Base-by-base conservation (phyloP, 1,140 invertebrate species). In the Zaprionus gabonicus region DNA sequence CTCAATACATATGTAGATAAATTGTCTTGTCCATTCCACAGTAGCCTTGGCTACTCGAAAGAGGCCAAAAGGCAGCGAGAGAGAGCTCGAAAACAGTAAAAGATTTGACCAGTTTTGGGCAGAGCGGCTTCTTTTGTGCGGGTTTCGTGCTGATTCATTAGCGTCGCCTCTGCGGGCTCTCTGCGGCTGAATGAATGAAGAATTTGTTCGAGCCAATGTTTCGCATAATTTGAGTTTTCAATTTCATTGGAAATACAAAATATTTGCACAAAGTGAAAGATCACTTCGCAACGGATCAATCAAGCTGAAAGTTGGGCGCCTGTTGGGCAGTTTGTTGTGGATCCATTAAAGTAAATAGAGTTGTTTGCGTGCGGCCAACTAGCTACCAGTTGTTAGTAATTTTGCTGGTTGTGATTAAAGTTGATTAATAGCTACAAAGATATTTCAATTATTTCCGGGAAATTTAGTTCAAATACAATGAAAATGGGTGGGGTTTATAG, bases 221-320 rank as follows among this genome's bases (percentile, higher is more conserved):
- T 62, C n/a, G 34, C 73, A 75, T 59, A 58, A 70, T 68, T 41
- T 34, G n/a, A 41, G 71, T 49, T 55, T 82, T 64, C 66, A 68
- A 60, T 78, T 78, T 62, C 62, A 75, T 55, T 51, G 62, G 10
- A 67, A n/a, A 58, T 49, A 46, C 41, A 28, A 78, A 84, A 80
- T 81, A 81, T 85, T 79, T 79, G 71, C 27, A 17, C 68, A 78
- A 63, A 80, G 68, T 83, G 77, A 83, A 73, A 77, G 69, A 83
- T 80, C 69, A 31, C 13, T 53, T 53, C 38, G n/a, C n/a, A 70
- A 34, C 10, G 28, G 57, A 62, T 70, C 67, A 62, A 70, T 62
- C 57, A 62, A 62, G 12, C 15, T 15, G 31, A 13, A 27, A 70
- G 46, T 5, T 51, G n/a, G 17, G 23, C 59, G 23, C 7, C n/a